Base-by-base conservation (phyloP, 2,113 vertebrate species). In the Anser cygnoides region DNA sequence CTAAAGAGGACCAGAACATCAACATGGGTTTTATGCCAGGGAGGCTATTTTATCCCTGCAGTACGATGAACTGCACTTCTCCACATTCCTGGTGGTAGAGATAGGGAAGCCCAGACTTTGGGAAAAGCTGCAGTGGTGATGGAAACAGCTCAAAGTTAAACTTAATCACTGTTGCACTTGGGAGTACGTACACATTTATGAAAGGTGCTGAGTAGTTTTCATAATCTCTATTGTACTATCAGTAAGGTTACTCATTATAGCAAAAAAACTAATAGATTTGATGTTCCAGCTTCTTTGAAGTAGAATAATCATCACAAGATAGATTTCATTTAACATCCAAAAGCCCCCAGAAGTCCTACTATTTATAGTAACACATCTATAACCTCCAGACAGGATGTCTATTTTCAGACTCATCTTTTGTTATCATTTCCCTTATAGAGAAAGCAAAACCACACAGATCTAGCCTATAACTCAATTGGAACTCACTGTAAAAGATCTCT, bases 321-420 rank as follows among this genome's bases (percentile, higher is more conserved):
- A 89, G 55, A 95, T 95, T 92, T 89, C 71, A 28, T 1, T 46
- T 58, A 73, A 55, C 71, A 58, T 75, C 52, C 93, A 82, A 73
- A 92, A 78, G 49, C 54, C 80, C 71, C 52, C 80, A 89, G 70
- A 94, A 92, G 61, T 23, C 58, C 33, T 35, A 31, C 62, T 96
- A 93, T 94, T 96, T 95, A 74, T 93, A 85, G 89, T 21, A 82
- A n/a, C 5, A 0, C 63, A 85, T 95, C 77, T 57, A 80, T 89
- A 93, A 89, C 67, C 2, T 4, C 66, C 81, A 66, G 87, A 82
- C 57, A 81, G 10, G 23, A 43, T 29, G 77, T 20, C 49, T 92
- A n/a, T 95, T 93, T 89, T 70, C 82, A 87, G 77, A 11, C 84
- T 87, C 87, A 72, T 95, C 78, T 83, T 89, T 89, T 92, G 65